Conservation (phyloP, 2,113 vertebrate species). For the Hemibates koningsi region DNA sequence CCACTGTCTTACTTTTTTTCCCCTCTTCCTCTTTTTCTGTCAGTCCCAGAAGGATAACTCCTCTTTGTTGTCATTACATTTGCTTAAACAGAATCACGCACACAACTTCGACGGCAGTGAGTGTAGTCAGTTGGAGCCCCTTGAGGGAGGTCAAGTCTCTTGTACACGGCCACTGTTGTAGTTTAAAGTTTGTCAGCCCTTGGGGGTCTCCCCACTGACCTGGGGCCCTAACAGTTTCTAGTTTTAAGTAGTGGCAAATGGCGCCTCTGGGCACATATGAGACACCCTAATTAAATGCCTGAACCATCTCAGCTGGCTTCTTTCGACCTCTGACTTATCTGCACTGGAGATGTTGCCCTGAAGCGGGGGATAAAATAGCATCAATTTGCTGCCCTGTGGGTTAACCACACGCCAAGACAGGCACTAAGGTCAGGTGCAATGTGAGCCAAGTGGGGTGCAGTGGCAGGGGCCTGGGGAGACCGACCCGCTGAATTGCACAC, state of each 20-base stretch:
- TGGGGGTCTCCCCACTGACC: background rate
- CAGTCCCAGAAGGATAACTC: rapidly evolving
- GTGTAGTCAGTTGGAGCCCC: background rate
- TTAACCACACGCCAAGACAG: background rate
- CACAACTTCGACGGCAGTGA: background rate
- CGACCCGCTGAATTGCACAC: background rate
- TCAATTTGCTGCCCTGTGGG: background rate
- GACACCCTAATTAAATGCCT: background rate
- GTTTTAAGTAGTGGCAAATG: background rate
- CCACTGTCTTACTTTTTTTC: rapidly evolving
- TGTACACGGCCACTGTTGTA: background rate
- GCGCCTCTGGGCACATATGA: background rate
- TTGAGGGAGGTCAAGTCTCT: background rate
- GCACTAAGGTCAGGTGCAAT: background rate
- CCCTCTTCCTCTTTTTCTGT: background rate
- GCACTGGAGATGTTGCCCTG: background rate
- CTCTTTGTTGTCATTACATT: background rate
- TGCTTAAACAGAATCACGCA: background rate
- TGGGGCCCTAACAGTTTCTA: rapidly evolving
- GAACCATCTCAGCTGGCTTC: background rate
- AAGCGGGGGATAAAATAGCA: background rate
- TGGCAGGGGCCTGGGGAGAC: background rate
- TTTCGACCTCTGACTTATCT: background rate
- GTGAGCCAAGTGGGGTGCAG: background rate
- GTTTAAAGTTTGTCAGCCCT: background rate